These are phyloP conservation scores for Trigoniulus corallinus DNA, from an alignment of 1,140 invertebrate species.

Conservation along the genomic window DNA sequence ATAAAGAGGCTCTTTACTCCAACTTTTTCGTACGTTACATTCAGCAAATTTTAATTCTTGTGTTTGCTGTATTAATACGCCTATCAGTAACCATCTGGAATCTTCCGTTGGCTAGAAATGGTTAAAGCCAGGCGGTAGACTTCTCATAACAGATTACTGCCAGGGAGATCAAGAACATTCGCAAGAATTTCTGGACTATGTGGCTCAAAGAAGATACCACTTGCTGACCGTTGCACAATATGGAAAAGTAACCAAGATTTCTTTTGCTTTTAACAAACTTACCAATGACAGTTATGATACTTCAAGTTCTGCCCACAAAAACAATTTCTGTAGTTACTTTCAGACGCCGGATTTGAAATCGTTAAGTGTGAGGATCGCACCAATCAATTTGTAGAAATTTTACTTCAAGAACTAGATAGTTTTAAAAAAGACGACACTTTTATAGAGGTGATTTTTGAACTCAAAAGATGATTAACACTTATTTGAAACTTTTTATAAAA, in stretches of 20 bases:
- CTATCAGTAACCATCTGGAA: no score
- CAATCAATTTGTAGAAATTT: slow-evolving; percentile 31
- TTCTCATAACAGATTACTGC: slow-evolving; percentile 43
- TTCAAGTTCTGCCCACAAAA: background rate
- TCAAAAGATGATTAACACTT: no score
- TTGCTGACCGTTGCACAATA: slow-evolving; percentile 33
- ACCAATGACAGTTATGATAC: background rate
- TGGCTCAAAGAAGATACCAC: slow-evolving; percentile 36
- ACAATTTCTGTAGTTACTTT: background rate
- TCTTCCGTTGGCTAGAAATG: no score
- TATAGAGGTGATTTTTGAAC: no score
- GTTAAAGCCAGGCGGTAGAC: slow-evolving; percentile 38
- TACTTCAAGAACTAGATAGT: slow-evolving; percentile 31
- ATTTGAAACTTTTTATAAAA: no score
- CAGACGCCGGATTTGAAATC: slow-evolving; percentile 31
- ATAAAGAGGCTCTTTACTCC: slow-evolving; percentile 35
- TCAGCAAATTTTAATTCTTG: no score
- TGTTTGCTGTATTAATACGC: no score
- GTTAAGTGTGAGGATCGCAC: slow-evolving; percentile 36
- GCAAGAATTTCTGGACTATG: slow-evolving; percentile 34
- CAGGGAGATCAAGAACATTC: slow-evolving; percentile 32
- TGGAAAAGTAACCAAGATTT: slow-evolving; percentile 24
- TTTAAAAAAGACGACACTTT: slow-evolving; percentile 32
- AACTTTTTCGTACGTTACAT: slow-evolving; percentile 37
- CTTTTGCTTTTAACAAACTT: slow-evolving; percentile 21